phyloP scores from a whole-genome alignment of 2,113 vertebrate genomes.

The Semnopithecus entellus region DNA sequence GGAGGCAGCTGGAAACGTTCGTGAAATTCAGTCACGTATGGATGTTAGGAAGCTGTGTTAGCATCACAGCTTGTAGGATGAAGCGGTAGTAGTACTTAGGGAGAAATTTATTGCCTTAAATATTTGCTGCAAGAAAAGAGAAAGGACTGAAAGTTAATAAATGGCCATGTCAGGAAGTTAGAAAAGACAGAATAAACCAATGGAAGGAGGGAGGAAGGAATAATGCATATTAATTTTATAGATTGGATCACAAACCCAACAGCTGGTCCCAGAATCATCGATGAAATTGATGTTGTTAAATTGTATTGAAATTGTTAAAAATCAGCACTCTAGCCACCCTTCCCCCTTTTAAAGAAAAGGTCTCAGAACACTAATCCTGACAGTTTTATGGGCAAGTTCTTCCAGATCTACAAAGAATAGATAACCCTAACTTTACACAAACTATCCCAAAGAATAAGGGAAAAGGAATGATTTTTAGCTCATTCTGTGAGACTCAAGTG shows the following conservation, averaged over 20 bases:
- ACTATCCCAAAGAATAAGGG: not conserved
- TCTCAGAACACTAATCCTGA: not conserved
- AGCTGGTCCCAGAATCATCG: not conserved
- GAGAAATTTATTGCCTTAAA: not conserved
- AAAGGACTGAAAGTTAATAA: not conserved
- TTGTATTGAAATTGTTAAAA: not conserved
- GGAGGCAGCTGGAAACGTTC: not conserved
- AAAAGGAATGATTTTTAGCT: not conserved
- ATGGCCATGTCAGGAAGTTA: not conserved
- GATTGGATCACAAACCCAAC: not conserved
- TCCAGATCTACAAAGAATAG: not conserved
- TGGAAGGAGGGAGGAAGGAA: not conserved
- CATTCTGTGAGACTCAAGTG: not conserved
- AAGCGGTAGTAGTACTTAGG: not conserved
- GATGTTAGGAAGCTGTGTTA: not conserved
- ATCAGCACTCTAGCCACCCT: not conserved
- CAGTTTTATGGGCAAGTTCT: not conserved
- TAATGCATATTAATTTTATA: not conserved
- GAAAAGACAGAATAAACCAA: constrained; percentile 5
- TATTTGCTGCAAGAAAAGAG: constrained; percentile 17
- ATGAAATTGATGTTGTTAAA: not conserved
- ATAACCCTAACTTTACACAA: not conserved
- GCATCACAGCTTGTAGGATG: not conserved
- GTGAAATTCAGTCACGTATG: not conserved
- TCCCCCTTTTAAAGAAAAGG: not conserved